phyloP scores from a whole-genome alignment of 2,797 vertebrate genomes.

The Aphelocoma californica region DNA sequence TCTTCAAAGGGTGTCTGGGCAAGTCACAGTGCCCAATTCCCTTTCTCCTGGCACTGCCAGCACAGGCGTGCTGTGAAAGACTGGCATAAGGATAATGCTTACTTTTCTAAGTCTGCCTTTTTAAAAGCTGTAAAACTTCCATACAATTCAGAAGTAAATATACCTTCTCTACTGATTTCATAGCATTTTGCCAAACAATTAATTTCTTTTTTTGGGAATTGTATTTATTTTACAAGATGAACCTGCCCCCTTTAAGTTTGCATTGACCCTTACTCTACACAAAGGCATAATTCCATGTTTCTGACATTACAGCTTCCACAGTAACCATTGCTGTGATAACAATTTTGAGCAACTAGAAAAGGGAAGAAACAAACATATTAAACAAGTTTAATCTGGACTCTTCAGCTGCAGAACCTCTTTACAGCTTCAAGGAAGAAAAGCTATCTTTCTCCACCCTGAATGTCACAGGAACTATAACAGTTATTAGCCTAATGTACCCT shows the following conservation, averaged over 20 bases:
- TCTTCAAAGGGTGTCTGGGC: neutral
- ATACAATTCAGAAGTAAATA: neutral
- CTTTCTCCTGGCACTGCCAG: neutral
- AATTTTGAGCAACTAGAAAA: neutral
- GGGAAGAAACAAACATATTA: neutral
- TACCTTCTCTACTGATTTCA: neutral
- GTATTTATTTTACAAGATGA: constrained; percentile 32
- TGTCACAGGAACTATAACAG: neutral
- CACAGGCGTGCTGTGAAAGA: neutral
- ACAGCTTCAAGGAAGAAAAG: neutral
- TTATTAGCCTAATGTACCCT: neutral
- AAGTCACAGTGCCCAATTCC: neutral
- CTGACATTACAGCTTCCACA: neutral
- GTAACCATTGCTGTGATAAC: neutral
- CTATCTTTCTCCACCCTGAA: neutral
- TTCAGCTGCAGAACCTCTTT: neutral
- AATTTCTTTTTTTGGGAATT: neutral
- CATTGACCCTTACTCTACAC: neutral
- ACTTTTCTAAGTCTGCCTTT: neutral
- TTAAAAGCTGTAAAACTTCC: neutral
- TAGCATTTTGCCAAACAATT: neutral
- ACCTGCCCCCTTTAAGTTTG: neutral
- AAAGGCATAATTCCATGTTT: neutral
- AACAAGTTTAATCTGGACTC: neutral
- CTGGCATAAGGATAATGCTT: neutral